Percentiles rank a stretch among this genome's conserved stretches.
These are phyloP conservation scores for Microplitis demolitor DNA, from an alignment of 1,140 invertebrate species.

Conservation along the genomic window DNA sequence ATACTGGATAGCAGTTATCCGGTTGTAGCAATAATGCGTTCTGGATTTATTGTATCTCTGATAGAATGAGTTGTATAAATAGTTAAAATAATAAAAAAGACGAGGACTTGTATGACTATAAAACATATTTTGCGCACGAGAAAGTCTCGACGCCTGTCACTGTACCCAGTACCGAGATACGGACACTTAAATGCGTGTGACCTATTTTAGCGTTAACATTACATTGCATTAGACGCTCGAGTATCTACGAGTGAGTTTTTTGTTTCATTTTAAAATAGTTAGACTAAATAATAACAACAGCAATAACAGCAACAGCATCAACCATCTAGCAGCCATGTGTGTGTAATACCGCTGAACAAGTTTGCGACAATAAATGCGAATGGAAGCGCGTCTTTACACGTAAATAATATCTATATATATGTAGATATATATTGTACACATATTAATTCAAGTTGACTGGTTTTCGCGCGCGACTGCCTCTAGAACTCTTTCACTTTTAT, in stretches of 20 bases:
- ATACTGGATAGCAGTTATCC: not conserved
- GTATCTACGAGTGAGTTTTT: not conserved
- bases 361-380: not conserved
- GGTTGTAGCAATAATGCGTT: not conserved
- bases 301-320: not conserved
- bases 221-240: not conserved
- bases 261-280: not conserved
- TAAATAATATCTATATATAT: not conserved
- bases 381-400: not conserved
- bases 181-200: slow-evolving; percentile 1
- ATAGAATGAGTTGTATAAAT: too few relatives aligned
- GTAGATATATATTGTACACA: slow-evolving; percentile 1
- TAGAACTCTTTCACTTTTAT: slow-evolving; percentile 18
- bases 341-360: too few relatives aligned
- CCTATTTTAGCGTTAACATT: slow-evolving; percentile 1
- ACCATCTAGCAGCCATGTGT: not conserved
- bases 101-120: not conserved
- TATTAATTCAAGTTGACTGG: slow-evolving; percentile 14
- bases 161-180: not conserved
- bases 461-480: slow-evolving; percentile 21
- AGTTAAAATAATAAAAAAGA: too few relatives aligned
- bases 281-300: not conserved
- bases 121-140: slow-evolving; percentile 1
- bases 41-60: too few relatives aligned
- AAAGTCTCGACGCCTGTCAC: not conserved